phyloP scores from a whole-genome alignment of 2,797 vertebrate species.

The Phataginus tricuspis region DNA sequence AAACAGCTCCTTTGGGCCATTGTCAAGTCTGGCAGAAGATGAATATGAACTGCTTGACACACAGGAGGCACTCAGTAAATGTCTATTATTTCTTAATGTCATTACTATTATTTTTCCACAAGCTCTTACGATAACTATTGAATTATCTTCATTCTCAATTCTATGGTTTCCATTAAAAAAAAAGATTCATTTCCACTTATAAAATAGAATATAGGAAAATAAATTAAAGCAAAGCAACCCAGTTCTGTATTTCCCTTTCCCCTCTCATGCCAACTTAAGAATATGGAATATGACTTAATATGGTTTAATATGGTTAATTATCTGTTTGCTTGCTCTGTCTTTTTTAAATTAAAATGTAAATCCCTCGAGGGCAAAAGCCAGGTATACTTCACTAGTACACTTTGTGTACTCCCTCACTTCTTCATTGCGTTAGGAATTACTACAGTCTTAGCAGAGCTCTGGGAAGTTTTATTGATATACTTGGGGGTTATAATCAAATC shows the following conservation, averaged over 20 bases:
- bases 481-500: background rate
- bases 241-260: background rate
- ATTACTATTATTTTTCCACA: background rate
- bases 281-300: background rate
- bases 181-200: background rate
- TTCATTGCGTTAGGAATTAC: background rate
- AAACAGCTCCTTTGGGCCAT: background rate
- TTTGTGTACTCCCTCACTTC: too few species aligned
- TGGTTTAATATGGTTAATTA: background rate
- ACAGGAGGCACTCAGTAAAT: background rate
- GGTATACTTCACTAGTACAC: background rate
- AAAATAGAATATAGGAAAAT: background rate
- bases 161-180: background rate
- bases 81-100: background rate
- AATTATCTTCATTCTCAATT: background rate
- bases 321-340: background rate
- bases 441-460: background rate
- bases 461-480: background rate
- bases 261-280: background rate
- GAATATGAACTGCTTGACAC: background rate
- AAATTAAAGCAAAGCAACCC: background rate
- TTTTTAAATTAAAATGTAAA: conserved; percentile 22
- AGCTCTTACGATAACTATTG: background rate
- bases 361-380: background rate
- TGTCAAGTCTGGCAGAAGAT: background rate